Evolutionary conservation across 2,797 vertebrate genomes (phyloP), one percentile per base, ranked within the genome.

Genomic region (Emydoidea blandingii): DNA sequence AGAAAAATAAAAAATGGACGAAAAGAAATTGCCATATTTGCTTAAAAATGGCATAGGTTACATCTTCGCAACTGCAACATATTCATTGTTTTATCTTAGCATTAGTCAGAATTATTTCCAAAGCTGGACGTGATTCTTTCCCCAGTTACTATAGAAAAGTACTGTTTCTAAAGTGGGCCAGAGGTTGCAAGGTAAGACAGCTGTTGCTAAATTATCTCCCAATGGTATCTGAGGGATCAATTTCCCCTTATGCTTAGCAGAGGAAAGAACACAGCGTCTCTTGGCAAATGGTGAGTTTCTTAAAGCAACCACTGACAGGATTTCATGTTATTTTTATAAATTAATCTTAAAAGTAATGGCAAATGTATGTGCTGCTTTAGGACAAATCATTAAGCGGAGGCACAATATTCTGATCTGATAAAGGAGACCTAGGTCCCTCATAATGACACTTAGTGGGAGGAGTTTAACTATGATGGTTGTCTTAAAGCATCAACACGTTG

Each of bases 401-500:
- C 78, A 68, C 81, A 41, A 3, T 68, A 81, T 79, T n/a, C 50
- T 94, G 65, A 53, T 72, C 89, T 62, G 83, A 85, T 59, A 93
- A 65, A 91, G 92, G 91, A 83, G 89, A 91, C 86, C 88, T 12
- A 62, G 81, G 10, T 44, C 92, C n/a, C 44, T 59, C 57, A 53
- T 25, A 78, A 0, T 85, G 89, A 74, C 86, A 31, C 49, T 31
- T 85, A 59, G 57, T 54, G 89, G 87, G 47, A 79, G 85, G 90
- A 81, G 85, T 18, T 12, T 72, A 54, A 29, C 49, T 57, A 4
- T 21, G 25, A 23, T 85, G 3, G 2, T 89, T 92, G 68, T 54
- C 53, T 87, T 78, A 72, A 92, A 50, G n/a, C 65, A 62, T 95
- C 41, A 31, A 41, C 89, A 37, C 6, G 89, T 93, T 96, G 81